Evolutionary conservation across 2,113 vertebrate species (phyloP).

Genomic region (Gymnogyps californianus): DNA sequence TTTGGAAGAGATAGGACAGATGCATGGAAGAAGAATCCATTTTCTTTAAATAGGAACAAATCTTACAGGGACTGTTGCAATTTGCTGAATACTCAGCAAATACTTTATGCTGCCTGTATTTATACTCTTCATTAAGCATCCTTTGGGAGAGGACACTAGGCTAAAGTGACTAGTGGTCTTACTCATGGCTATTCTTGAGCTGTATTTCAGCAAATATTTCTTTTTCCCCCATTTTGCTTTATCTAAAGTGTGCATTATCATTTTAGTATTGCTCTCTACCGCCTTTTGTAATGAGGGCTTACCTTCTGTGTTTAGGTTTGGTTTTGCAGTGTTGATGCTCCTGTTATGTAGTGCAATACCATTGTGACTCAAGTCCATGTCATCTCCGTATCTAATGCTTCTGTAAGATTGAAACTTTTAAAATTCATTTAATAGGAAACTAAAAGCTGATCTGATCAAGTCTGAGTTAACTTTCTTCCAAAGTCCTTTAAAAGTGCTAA

Average conservation of each 20-base stretch:
- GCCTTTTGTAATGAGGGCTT: not conserved
- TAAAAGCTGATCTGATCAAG: not conserved
- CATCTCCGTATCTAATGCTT: not conserved
- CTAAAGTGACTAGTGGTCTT: not conserved
- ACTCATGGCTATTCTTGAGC: not conserved
- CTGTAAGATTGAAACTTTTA: not conserved
- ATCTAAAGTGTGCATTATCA: not conserved
- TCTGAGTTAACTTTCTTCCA: not conserved
- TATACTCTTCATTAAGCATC: not conserved
- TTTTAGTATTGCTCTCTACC: not conserved
- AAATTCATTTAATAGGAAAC: not conserved
- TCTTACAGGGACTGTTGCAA: accelerated
- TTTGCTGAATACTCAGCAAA: not conserved
- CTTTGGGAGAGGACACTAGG: not conserved
- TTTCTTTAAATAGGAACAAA: not conserved
- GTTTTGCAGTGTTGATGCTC: not conserved
- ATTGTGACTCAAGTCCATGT: not conserved
- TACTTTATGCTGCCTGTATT: not conserved
- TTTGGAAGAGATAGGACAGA: not conserved
- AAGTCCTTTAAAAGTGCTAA: not conserved
- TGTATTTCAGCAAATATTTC: not conserved
- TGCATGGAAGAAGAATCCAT: not conserved
- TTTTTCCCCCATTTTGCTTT: not conserved
- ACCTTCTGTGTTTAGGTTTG: not conserved
- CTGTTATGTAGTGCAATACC: not conserved